Base-by-base conservation (phyloP, 2,113 vertebrate genomes). In the Boulengeromyrus knoepffleri region DNA sequence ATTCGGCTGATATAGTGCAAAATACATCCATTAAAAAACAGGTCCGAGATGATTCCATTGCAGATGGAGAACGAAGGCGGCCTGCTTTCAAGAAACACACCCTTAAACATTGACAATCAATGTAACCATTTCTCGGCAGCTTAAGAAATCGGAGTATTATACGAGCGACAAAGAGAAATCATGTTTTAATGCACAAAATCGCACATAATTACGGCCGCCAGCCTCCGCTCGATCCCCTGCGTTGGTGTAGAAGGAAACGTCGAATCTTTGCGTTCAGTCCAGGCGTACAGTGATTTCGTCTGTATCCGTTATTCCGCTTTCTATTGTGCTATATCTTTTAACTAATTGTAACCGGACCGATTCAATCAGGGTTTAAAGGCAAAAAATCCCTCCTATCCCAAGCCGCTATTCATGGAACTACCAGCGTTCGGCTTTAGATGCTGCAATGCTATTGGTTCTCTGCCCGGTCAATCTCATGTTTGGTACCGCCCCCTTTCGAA, bases 101-200 rank as follows among this genome's bases (percentile, higher is more conserved):
- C 94, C 94, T 92, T 94, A 92, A 91, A 94, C 89, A 89, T 89
- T 89, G 89, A 90, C 83, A 90, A 88, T 94, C 91, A 89, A 90
- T 92, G 88, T 89, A 90, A 90, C 91, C 93, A 94, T 94, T 92
- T 93, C 93, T 91, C 93, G 91, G 90, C 93, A 93, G 89, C 90
- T 88, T 21, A 58, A 85, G 47, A 45, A 84, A 90, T 90, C 52
- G 87, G 89, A 85, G 92, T 91, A 93, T 92, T 91, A 27, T 46
- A 13, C 46, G 31, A 87, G 27, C 58, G 62, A 90, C n/a, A 42
- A 90, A 90, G 8, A 70, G 12, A 39, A 88, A 77, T 31, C 45
- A 15, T 80, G 74, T 87, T 90, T 49, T 74, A 87, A 74, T 87
- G 36, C 3, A 39, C 42, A 88, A 58, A 46, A 56, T 83, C 74